Evolutionary conservation across 2,797 vertebrate genomes (phyloP).

Genomic region (Lithobates pipiens): DNA sequence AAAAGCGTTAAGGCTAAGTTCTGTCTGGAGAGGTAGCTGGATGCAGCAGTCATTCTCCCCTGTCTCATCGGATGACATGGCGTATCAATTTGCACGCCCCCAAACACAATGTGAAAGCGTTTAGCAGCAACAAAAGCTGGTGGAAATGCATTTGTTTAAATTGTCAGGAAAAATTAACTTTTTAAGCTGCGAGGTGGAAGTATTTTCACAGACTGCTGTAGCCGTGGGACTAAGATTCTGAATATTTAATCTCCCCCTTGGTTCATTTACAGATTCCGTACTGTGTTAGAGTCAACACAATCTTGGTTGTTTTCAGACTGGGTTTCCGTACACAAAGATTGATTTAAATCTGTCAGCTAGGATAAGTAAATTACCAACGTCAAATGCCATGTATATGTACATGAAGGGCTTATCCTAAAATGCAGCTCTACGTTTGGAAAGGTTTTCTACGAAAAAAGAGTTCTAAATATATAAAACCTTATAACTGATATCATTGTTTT

Average conservation of each 20-base stretch:
- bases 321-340: background rate
- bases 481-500: background rate
- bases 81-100: slow-evolving; percentile 44
- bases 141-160: slow-evolving; percentile 70
- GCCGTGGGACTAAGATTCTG: background rate
- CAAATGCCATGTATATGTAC: background rate
- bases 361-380: background rate
- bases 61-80: background rate
- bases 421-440: background rate
- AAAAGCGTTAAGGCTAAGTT: slow-evolving; percentile 60
- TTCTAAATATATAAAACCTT: background rate
- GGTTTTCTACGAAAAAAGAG: background rate
- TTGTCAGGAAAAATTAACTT: slow-evolving; percentile 73
- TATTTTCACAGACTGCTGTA: slow-evolving; percentile 28
- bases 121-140: slow-evolving; percentile 59
- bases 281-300: background rate
- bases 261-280: background rate
- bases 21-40: background rate
- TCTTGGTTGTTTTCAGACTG: slow-evolving; percentile 15
- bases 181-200: slow-evolving; percentile 64
- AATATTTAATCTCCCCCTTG: slow-evolving; percentile 2
- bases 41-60: background rate
- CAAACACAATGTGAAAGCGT: slow-evolving; percentile 51
- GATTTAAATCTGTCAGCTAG: background rate
- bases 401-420: background rate